phyloP scores from a whole-genome alignment of 2,888 invertebrate genomes.

The Autographa pulchrina region DNA sequence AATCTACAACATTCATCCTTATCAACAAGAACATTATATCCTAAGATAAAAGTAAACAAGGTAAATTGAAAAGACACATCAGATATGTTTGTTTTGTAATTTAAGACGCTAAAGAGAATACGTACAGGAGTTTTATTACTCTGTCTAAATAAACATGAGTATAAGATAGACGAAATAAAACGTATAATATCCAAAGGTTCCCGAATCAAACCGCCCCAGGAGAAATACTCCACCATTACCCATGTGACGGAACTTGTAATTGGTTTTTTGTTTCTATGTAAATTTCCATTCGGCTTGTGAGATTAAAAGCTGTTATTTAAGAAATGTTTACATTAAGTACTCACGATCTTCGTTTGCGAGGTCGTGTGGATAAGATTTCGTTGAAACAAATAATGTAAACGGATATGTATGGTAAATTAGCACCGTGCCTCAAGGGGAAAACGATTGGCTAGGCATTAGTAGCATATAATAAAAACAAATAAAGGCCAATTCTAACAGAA shows the following conservation, averaged over 20 bases:
- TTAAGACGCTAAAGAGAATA: slow-evolving; percentile 2
- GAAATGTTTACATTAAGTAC: slow-evolving; percentile 33
- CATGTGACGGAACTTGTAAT: slow-evolving; percentile 69
- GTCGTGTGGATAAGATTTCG: slow-evolving; percentile 6
- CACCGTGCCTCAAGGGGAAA: neutral
- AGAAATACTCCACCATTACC: slow-evolving; percentile 67
- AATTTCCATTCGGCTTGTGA: slow-evolving; percentile 56
- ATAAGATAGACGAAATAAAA: slow-evolving; percentile 57
- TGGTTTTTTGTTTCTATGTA: slow-evolving; percentile 71
- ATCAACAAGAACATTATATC: neutral
- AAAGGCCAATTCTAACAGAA: neutral
- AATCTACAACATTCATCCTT: neutral
- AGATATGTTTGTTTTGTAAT: neutral
- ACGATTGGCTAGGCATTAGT: neutral
- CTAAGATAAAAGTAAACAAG: neutral
- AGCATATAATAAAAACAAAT: neutral
- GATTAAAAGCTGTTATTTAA: slow-evolving; percentile 59
- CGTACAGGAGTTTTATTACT: slow-evolving; percentile 18
- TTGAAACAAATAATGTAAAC: neutral
- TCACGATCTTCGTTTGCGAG: slow-evolving; percentile 3
- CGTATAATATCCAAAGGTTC: slow-evolving; percentile 60
- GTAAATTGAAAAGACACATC: neutral
- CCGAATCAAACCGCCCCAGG: slow-evolving; percentile 63
- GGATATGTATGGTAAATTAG: neutral
- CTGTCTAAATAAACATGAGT: slow-evolving; percentile 26